These are phyloP conservation scores for Nemopilema nomurai DNA, from an alignment of 30 jellyfish, hydroid and myxozoan genomes.

Conservation along the genomic window DNA sequence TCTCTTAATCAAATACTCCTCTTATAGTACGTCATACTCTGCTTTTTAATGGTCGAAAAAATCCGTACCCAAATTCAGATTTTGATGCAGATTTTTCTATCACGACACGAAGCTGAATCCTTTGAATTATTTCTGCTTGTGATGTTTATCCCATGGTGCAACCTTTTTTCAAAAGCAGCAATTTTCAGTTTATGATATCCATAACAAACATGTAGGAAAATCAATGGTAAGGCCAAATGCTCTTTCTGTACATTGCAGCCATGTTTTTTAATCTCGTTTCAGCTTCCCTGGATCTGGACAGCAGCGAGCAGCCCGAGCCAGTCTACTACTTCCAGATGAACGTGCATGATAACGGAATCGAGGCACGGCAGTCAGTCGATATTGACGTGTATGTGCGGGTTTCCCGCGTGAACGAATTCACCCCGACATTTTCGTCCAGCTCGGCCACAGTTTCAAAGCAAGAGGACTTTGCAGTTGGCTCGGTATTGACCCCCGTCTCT, in stretches of 20 bases:
- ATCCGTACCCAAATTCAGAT: no score
- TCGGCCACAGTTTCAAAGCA: constrained; percentile 24
- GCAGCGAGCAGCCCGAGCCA: constrained; percentile 56
- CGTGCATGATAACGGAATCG: constrained; percentile 75
- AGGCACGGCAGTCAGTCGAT: constrained; percentile 52
- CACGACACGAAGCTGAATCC: background rate
- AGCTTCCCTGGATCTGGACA: constrained; percentile 78
- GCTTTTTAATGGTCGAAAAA: no score
- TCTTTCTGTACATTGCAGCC: background rate
- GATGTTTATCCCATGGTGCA: no score
- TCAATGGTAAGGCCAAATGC: no score
- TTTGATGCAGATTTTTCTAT: no score
- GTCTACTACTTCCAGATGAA: constrained; percentile 36
- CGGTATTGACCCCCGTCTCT: constrained; percentile 18
- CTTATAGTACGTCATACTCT: no score
- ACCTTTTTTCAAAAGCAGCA: no score
- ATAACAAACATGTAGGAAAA: no score
- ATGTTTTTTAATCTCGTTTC: background rate
- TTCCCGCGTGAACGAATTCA: constrained; percentile 71
- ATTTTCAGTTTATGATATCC: no score
- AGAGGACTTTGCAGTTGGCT: constrained; percentile 58
- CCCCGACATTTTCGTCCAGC: constrained; percentile 57
- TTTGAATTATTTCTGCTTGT: background rate
- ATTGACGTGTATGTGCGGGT: constrained; percentile 42
- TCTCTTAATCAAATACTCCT: no score